A percentile compares a stretch with the other conserved stretches of the same genome.
Conservation (phyloP, 2,797 vertebrate genomes). For the Microchirus variegatus region DNA sequence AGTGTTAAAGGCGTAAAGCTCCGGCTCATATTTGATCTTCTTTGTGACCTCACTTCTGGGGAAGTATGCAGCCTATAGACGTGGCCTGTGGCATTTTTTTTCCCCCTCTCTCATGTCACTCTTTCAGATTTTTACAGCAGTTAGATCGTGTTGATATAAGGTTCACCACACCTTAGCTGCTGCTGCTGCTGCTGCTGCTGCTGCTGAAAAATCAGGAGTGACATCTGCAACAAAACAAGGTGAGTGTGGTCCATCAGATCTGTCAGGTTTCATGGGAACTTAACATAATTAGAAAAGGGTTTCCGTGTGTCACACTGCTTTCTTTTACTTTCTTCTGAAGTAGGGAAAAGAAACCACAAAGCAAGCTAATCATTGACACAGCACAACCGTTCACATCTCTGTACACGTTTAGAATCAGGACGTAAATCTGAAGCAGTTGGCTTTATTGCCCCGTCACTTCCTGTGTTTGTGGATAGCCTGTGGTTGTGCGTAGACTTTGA, state of each 20-base stretch:
- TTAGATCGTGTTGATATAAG: slow-evolving; percentile 1
- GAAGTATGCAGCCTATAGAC: neutral
- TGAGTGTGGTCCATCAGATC: slow-evolving; percentile 37
- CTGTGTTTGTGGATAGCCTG: neutral
- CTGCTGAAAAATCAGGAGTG: slow-evolving; percentile 18
- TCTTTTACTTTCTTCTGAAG: too few species aligned
- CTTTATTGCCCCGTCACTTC: slow-evolving; percentile 19
- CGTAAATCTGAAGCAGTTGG: slow-evolving; percentile 14
- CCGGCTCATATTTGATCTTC: slow-evolving; percentile 23
- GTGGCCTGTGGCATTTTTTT: slow-evolving; percentile 12
- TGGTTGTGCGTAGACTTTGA: slow-evolving; percentile 4
- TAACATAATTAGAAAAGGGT: neutral
- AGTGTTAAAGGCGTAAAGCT: slow-evolving; percentile 10
- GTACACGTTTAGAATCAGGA: slow-evolving; percentile 10
- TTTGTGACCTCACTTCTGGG: slow-evolving; percentile 60
- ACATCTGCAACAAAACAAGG: slow-evolving; percentile 36
- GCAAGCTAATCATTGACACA: slow-evolving; percentile 31
- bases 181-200: neutral
- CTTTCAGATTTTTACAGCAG: slow-evolving; percentile 34
- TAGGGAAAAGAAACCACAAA: neutral
- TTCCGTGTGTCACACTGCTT: neutral
- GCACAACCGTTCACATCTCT: slow-evolving; percentile 35
- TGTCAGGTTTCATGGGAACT: neutral
- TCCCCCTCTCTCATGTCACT: slow-evolving; percentile 44
- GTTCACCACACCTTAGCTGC: slow-evolving; percentile 12